A percentile compares a stretch with the other conserved stretches of the same genome.
Conservation (phyloP, 2,888 invertebrate species). For the Cataglyphis livida region DNA sequence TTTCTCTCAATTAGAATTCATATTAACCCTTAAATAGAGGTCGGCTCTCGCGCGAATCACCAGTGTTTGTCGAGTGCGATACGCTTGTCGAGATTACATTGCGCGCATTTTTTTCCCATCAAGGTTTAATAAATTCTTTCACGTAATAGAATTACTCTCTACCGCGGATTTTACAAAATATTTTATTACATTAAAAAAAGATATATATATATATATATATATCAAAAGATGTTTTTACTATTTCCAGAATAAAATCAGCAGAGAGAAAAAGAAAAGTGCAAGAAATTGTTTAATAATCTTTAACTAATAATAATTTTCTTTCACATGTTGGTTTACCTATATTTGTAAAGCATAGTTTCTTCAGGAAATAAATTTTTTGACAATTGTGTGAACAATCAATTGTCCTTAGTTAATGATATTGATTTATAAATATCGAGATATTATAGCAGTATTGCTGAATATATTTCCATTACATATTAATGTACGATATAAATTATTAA, state of each 20-base stretch:
- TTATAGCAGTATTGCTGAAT: background rate
- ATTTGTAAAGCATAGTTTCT: background rate
- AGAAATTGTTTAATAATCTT: background rate
- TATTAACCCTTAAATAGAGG: slow-evolving; percentile 63
- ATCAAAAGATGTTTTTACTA: background rate
- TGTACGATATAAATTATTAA: slow-evolving; percentile 26
- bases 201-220: background rate
- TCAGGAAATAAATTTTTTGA: background rate
- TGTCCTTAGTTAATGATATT: background rate
- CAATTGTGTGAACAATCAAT: background rate
- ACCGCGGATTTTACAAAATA: background rate
- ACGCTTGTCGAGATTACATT: slow-evolving; percentile 49
- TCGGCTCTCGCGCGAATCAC: slow-evolving; percentile 53
- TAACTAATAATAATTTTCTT: background rate
- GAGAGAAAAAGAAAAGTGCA: background rate
- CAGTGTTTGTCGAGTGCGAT: slow-evolving; percentile 35
- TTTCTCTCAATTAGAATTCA: slow-evolving; percentile 54
- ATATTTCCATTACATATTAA: background rate
- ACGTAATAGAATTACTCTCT: background rate
- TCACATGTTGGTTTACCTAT: background rate
- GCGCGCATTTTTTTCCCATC: slow-evolving; percentile 4
- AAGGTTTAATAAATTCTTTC: background rate
- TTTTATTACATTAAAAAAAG: background rate
- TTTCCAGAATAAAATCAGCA: background rate
- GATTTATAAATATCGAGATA: background rate